A percentile compares a stretch with the other conserved stretches of the same genome.
Evolutionary conservation across 2,797 vertebrate genomes (phyloP).

Genomic region (Macropus fuliginosus): DNA sequence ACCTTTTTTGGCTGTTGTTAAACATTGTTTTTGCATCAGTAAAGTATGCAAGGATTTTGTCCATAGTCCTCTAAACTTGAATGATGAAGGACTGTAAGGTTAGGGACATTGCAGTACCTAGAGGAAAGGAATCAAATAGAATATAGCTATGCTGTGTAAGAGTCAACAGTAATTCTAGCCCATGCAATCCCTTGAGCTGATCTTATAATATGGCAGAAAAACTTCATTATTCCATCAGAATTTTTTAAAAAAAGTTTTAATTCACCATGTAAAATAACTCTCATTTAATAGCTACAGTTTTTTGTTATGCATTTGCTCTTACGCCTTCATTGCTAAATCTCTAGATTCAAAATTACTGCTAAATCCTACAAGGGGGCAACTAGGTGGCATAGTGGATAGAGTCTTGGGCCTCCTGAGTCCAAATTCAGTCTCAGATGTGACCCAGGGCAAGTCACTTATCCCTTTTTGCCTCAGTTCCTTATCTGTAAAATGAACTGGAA

Average conservation of each 20-base stretch:
- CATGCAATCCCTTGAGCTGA: background rate
- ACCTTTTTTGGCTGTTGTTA: slow-evolving; percentile 36
- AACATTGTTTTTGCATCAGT: slow-evolving; percentile 23
- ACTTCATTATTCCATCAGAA: background rate
- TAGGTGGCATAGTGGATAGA: too few relatives aligned
- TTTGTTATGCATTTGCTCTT: too few relatives aligned
- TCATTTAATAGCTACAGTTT: too few relatives aligned
- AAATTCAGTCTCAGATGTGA: background rate
- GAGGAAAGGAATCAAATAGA: background rate
- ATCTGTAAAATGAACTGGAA: background rate
- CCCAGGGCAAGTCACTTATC: background rate
- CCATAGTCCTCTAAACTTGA: slow-evolving; percentile 26
- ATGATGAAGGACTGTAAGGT: background rate
- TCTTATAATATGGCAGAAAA: background rate
- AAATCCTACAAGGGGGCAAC: too few relatives aligned
- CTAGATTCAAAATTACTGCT: too few relatives aligned
- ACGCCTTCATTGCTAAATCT: too few relatives aligned
- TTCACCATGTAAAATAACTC: background rate
- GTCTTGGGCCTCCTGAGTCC: background rate
- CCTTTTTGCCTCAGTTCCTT: background rate
- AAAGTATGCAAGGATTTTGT: slow-evolving; percentile 18
- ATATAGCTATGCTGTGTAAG: background rate
- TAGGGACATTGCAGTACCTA: background rate
- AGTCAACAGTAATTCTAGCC: background rate
- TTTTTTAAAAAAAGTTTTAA: background rate